Base-by-base conservation (phyloP, 2,113 vertebrate species). In the Neogobius melanostomus region DNA sequence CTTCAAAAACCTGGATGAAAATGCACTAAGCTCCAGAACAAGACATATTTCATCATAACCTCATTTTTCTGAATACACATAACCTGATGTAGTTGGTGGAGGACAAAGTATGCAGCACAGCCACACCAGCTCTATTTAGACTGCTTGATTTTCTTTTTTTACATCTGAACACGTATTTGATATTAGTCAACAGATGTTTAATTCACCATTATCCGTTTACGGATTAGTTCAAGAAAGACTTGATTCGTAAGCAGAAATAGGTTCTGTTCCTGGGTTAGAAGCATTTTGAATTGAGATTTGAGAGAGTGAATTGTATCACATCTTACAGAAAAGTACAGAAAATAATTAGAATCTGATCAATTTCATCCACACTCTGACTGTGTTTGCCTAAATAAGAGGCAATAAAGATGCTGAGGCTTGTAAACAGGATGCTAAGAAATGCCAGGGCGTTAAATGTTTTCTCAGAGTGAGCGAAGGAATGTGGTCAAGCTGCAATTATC, bases 401-500 rank as follows among this genome's bases (percentile, higher is more conserved):
- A 6, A 42, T 42, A 57, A 57, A 57, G 36, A 43, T 60, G 11
- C 57, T 8, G 57, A 43, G 6, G 2, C 28, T 3, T 2, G 11
- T 60, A 60, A 60, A 60, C 57, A 60, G 36, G 57, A 43, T 7
- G 36, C 57, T 43, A 43, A 57, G 54, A 57, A 57, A 57, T 36
- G 43, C 14, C 0, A 15, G n/a, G 36, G 8, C n/a, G 12, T 7
- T 64, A 52, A 82, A 46, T 73, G 60, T 75, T 76, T 82, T 16
- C 60, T 63, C 17, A 77, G 80, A 71, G 52, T 12, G 9, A 57
- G 70, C 66, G 21, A 72, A 79, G 57, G 75, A 82, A 81, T 74
- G 77, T 66, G 73, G 81, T 79, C 68, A 69, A 78, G 76, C 72
- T 69, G 73, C 68, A 71, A 79, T 87, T 81, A 76, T 72, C 73